These are phyloP conservation scores for Alitta virens DNA, from an alignment of 2,888 invertebrate genomes.

Conservation along the genomic window DNA sequence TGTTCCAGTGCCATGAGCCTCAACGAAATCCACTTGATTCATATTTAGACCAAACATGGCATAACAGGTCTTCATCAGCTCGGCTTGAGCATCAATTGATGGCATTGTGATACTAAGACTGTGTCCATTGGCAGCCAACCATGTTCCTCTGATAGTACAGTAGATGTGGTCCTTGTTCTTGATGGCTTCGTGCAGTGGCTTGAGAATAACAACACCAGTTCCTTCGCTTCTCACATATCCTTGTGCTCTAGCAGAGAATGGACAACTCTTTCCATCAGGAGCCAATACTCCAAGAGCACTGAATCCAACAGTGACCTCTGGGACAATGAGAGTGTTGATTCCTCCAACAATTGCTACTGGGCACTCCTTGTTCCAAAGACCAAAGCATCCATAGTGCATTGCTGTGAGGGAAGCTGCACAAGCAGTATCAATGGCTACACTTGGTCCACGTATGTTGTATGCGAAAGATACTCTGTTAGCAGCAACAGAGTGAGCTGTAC, in stretches of 20 bases:
- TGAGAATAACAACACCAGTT: slow-evolving; percentile 46
- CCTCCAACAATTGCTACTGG: slow-evolving; percentile 42
- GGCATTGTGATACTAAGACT: slow-evolving; percentile 42
- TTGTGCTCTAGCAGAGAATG: slow-evolving; percentile 49
- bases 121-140: slow-evolving; percentile 49
- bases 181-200: slow-evolving; percentile 33
- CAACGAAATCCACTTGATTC: slow-evolving; percentile 34
- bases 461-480: slow-evolving; percentile 39
- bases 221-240: slow-evolving; percentile 55
- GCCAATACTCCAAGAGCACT: slow-evolving; percentile 43
- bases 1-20: slow-evolving; percentile 51
- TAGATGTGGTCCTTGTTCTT: slow-evolving; percentile 31
- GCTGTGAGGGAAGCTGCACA: slow-evolving; percentile 40
- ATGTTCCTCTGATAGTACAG: slow-evolving; percentile 36
- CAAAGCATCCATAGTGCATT: slow-evolving; percentile 23
- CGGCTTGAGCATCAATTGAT: slow-evolving; percentile 21
- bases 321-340: slow-evolving; percentile 41
- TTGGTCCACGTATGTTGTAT: slow-evolving; percentile 46
- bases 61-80: slow-evolving; percentile 19
- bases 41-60: slow-evolving; percentile 12
- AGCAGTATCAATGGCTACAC: slow-evolving; percentile 45
- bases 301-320: slow-evolving; percentile 39
- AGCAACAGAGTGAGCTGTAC: slow-evolving; percentile 23
- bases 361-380: slow-evolving; percentile 24
- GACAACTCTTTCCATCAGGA: slow-evolving; percentile 43